Evolutionary conservation across 2,888 invertebrate genomes (phyloP), one percentile per base, ranked within the genome.

Genomic region (Agapetus fuscipes): DNA sequence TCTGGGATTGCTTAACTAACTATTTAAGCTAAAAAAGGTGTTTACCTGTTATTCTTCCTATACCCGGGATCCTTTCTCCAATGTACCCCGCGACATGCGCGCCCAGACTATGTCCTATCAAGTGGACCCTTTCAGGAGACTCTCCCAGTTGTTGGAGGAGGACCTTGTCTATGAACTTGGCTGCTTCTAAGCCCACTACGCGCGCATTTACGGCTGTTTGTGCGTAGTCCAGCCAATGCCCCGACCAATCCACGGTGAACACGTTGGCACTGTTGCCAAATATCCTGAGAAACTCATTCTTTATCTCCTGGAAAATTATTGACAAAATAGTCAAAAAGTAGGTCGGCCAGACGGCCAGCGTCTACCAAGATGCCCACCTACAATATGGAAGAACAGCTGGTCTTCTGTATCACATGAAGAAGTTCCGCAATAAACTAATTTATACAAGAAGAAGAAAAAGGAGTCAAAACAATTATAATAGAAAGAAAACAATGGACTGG

Each of bases 221-320:
- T 1, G 45, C 37, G 25, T 45, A 45, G 28, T 41, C 41, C n/a
- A 41, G 30, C 9, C 34, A 20, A 11, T 41, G 41, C 2, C 41
- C 45, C 10, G 45, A 45, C 45, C 45, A 45, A 11, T 45, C 45
- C 9, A 45, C 41, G 17, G 33, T 30, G 26, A 45, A 32, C 6
- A 45, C 39, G 17, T 45, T 45, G 10, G 16, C 20, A 15, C 20
- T 17, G 10, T 38, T 35, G 13, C 30, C 29, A 25, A 34, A 43
- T 25, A 43, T 43, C 15, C 27, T 26, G n/a, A 43, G 25, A 7
- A 43, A 31, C 33, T 43, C 43, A n/a, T 34, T 35, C 30, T 43
- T 43, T 10, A 43, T 43, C 12, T 43, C 43, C 43, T 43, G 10
- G 16, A 5, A 16, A 31, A 30, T 14, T n/a, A n/a, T n/a, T 20